These are phyloP conservation scores for Panulirus ornatus DNA, from an alignment of 1,140 invertebrate species.

Conservation along the genomic window DNA sequence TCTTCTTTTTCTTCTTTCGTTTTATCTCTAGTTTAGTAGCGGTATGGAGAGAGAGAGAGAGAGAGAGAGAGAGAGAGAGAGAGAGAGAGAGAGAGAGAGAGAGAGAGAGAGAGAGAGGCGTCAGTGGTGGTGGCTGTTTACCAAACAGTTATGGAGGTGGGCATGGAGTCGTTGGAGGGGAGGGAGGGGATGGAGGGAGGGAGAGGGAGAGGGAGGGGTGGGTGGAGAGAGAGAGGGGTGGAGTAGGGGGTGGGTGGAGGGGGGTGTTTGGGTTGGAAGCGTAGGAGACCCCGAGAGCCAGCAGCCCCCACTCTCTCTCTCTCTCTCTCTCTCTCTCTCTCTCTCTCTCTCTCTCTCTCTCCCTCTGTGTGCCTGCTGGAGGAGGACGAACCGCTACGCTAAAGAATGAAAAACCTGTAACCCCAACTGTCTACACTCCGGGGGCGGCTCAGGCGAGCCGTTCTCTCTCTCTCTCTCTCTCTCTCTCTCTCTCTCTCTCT, in stretches of 20 bases:
- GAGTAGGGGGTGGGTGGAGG: too few species aligned
- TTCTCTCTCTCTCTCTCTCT: too few species aligned
- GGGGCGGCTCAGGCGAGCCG: background rate
- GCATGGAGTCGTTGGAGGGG: background rate
- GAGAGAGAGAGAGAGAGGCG: too few species aligned
- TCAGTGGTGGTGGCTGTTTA: too few species aligned
- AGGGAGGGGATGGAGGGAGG: background rate
- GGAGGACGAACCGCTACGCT: background rate
- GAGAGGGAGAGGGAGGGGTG: background rate
- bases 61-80: conserved; percentile 1
- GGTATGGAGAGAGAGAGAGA: background rate
- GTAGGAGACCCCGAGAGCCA: too few species aligned
- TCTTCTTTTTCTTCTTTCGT: too few species aligned
- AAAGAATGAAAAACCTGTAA: conserved; percentile 28
- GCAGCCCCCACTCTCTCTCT: too few species aligned
- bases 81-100: background rate
- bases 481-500: background rate
- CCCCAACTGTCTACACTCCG: conserved; percentile 6
- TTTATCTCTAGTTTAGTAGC: background rate
- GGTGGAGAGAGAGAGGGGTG: background rate
- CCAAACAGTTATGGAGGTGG: background rate
- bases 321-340: background rate
- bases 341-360: background rate
- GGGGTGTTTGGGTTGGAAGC: too few species aligned
- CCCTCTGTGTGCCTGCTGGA: background rate